Base-by-base conservation (phyloP, 2,797 vertebrate species). In the Iguana delicatissima region DNA sequence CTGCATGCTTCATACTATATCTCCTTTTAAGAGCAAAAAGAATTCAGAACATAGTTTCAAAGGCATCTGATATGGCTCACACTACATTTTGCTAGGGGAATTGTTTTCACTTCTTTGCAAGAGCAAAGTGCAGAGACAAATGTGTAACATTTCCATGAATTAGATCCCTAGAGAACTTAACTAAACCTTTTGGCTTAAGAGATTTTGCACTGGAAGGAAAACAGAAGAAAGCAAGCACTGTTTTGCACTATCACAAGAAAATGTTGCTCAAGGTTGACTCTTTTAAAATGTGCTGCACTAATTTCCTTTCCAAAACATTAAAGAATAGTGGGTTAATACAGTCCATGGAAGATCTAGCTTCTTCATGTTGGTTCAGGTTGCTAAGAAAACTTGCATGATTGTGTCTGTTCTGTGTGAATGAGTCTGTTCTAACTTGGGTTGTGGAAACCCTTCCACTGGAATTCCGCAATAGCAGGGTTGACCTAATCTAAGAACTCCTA, bases 21-120 rank as follows among this genome's bases (percentile, higher is more conserved):
- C n/a, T 84, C 13, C 59, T 42, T 67, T 8, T 52, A 84, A 42
- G 50, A 86, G 85, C 73, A 24, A 76, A 91, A 32, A 59, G 84
- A 94, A 92, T 94, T 32, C 73, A 93, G 94, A 93, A 93, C 42
- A 80, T 92, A 24, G 46, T 82, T 84, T 80, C 50, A 72, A 92
- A 91, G 91, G 89, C 6, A 91, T 88, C 29, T 93, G 89, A 92
- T 89, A n/a, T 84, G 92, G 35, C 77, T 18, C 85, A 76, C 93
- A 79, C 69, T 59, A 12, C 87, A 42, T 80, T 94, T 94, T 94
- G 4, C 10, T 69, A 12, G 67, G 10, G 67, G 29, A 46, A 77
- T 35, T n/a, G 12, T 35, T 73, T 73, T 73, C 12, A 73, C 10
- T n/a, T 35, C 14, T 73, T 73, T 35, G 32, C 3, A 38, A 74